Base-by-base conservation (phyloP, 1,140 invertebrate genomes). In the Hylaeus anthracinus region DNA sequence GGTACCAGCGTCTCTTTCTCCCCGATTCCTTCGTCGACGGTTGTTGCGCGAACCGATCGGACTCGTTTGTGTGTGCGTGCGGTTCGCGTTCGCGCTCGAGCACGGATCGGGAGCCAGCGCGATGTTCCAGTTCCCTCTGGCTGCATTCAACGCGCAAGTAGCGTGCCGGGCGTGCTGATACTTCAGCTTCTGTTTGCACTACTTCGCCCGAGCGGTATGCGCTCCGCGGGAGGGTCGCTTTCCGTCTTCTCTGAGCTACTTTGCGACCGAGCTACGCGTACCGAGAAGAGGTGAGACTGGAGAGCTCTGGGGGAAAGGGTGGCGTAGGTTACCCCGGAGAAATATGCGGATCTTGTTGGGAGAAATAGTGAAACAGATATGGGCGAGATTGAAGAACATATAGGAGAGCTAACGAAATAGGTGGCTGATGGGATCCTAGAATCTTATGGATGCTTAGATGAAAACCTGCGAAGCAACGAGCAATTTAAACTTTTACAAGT, bases 161-260 rank as follows among this genome's bases (percentile, higher is more conserved):
- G 84, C 84, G 84, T 87, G 81, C 86, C 83, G 72, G n/a, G 77
- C 86, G 86, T 83, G 77, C 86, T 83, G 79, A 65, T 80, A 84
- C 82, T 85, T 77, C 81, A 80, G 84, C 85, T 85, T 87, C 85
- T 87, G 85, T 85, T 87, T 85, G 85, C 81, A 80, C 85, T 85
- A 86, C 83, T 86, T 82, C 55, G 55, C 55, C 39, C 55, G 41
- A 3, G 43, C 48, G 81, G 77, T 74, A 83, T 83, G 81, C 81
- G 56, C 4, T 48, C 60, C 77, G 45, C 55, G 45, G 48, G 53
- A 61, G 39, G 64, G 4, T 81, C 41, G 61, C 63, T 58, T 66
- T 73, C 26, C 56, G 53, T 72, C 55, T 73, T 72, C 37, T 43
- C 26, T 37, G 26, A 10, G 26, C 26, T 26, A 26, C 26, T 26